Evolutionary conservation across 2,888 invertebrate species (phyloP), one percentile per base, ranked within the genome.

Genomic region (Oscheius onirici): DNA sequence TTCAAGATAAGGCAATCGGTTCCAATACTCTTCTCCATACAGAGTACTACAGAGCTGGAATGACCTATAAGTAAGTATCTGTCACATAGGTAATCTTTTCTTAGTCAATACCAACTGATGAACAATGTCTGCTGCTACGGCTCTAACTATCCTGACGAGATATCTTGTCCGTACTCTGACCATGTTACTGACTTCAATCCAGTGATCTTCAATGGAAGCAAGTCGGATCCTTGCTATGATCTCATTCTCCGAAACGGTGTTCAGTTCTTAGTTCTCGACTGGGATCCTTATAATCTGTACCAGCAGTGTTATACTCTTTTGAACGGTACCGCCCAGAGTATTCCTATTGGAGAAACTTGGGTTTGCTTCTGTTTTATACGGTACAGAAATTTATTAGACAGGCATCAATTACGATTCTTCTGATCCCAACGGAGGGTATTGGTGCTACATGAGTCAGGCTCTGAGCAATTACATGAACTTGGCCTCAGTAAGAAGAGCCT

Each of bases 391-490:
- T n/a, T 49, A 57, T 2, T 44, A 81, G 81, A 77, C 75, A 17
- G 78, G 74, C 8, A 76, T 79, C 46, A 84, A 84, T 63, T 79
- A 75, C 46, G 75, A 79, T 8, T 84, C 84, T 2, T 68, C 81
- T 28, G 84, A 84, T 60, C 61, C 69, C 0, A 73, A 72, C 20
- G 77, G 76, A 44, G 84, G 81, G 5, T 84, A 83, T 54, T 76
- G 79, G 34, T 86, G 86, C 66, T 82, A 83, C 58, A 73, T 76
- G 71, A 76, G 80, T 24, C 65, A 67, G 20, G 83, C 81, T 2
- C 65, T 84, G 61, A 55, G 67, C 24, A 76, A 54, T 3, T 86
- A 86, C 73, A 63, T 86, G 57, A 83, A 86, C 57, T 54, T 66
- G 0, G 68, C 69, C 17, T 75, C 72, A 6, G 85, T 87, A 10